phyloP scores from a whole-genome alignment of 2,797 vertebrate species.

The Odontamblyopus lacepedii region DNA sequence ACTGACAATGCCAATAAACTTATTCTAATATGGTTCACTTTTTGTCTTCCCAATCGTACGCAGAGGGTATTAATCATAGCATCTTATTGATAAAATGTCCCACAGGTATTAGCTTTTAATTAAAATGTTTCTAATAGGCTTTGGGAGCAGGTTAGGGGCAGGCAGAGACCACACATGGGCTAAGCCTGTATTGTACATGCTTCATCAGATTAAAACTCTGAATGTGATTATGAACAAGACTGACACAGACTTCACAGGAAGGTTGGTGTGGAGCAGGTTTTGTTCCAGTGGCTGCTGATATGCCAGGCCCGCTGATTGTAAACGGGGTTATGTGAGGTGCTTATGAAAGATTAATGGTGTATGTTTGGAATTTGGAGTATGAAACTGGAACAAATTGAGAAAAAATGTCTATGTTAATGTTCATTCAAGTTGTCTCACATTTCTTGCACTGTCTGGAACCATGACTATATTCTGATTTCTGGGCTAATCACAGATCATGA shows the following conservation, averaged over 20 bases:
- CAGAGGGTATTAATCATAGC: conserved; percentile 60
- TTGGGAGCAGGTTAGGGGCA: conserved; percentile 57
- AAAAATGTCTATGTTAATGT: not conserved
- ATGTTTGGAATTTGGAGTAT: not conserved
- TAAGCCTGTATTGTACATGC: conserved; percentile 77
- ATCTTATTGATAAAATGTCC: conserved; percentile 78
- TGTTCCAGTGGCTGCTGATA: conserved; percentile 44
- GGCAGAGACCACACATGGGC: conserved; percentile 78
- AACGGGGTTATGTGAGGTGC: conserved; percentile 2
- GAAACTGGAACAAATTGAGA: not conserved
- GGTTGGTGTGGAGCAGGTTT: conserved; percentile 63
- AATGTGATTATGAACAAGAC: conserved; percentile 77
- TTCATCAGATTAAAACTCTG: conserved; percentile 79
- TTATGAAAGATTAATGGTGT: not conserved
- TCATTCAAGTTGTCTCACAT: not conserved
- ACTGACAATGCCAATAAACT: too few relatives aligned
- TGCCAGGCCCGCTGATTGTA: conserved; percentile 29
- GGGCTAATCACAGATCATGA: too few relatives aligned
- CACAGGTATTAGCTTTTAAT: conserved; percentile 79
- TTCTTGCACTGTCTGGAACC: not conserved
- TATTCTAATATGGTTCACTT: conserved; percentile 16
- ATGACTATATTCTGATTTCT: too few relatives aligned
- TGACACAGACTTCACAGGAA: conserved; percentile 79
- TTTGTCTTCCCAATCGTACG: conserved; percentile 4
- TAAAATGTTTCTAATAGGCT: conserved; percentile 79